Evolutionary conservation across 2,113 vertebrate genomes (phyloP).

Genomic region (Morone chrysops): DNA sequence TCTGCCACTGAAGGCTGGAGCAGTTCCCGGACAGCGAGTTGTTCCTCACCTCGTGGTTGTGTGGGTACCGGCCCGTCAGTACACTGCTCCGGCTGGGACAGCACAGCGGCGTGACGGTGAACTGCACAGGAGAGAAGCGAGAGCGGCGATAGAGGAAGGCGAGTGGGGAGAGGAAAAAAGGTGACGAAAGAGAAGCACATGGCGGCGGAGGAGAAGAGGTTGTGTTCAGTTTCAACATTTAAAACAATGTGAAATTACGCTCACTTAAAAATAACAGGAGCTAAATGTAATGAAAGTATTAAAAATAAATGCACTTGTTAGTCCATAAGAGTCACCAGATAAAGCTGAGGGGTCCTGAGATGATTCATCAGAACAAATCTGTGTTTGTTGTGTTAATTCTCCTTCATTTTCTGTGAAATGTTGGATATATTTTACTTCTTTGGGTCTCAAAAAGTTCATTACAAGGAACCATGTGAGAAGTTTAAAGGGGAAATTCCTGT

Average conservation of each 20-base stretch:
- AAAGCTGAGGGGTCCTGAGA: background rate
- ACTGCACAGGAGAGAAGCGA: slow-evolving; percentile 65
- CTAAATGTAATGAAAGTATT: too few species aligned
- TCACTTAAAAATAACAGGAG: too few species aligned
- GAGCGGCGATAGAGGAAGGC: background rate
- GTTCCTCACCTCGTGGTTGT: slow-evolving; percentile 86
- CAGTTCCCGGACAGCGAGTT: slow-evolving; percentile 86
- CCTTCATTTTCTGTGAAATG: background rate
- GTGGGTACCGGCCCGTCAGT: slow-evolving; percentile 84
- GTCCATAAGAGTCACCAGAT: background rate
- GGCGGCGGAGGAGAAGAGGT: slow-evolving; percentile 9
- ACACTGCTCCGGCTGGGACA: slow-evolving; percentile 87
- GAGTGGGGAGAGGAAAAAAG: background rate
- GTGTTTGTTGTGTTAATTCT: too few species aligned
- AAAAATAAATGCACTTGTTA: too few species aligned
- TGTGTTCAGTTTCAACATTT: slow-evolving; percentile 22
- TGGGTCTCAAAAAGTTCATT: background rate
- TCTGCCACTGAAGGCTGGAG: slow-evolving; percentile 84
- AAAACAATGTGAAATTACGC: background rate
- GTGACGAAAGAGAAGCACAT: background rate
- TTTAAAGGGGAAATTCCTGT: background rate
- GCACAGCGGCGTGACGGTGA: slow-evolving; percentile 84
- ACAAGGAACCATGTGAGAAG: background rate
- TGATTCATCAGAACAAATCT: background rate
- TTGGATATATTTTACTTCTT: background rate